Evolutionary conservation across 2,888 invertebrate species (phyloP).

Genomic region (Ormyrus labotus): DNA sequence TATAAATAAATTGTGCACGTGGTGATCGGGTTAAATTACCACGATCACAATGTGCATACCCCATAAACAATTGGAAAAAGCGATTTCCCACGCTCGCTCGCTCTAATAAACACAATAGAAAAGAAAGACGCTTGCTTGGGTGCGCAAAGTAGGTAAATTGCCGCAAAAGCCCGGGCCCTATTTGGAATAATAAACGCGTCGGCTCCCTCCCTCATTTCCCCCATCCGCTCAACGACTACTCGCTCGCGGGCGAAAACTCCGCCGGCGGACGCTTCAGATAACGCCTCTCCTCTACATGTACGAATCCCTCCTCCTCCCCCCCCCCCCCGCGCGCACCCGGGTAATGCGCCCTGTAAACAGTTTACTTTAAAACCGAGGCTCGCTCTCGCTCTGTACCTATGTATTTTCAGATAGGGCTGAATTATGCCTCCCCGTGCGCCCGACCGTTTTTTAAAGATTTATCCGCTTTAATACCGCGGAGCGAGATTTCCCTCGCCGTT

Average conservation of each 20-base stretch:
- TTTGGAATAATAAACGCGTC: constrained; percentile 43
- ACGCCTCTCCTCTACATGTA: neutral
- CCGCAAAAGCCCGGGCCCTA: constrained; percentile 17
- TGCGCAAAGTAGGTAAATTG: constrained; percentile 44
- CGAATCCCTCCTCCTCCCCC: neutral
- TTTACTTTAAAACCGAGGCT: constrained; percentile 68
- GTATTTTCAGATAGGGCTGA: constrained; percentile 74
- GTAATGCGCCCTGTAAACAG: constrained; percentile 64
- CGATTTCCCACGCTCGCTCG: too few species aligned
- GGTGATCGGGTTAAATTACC: too few species aligned
- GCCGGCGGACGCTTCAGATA: neutral
- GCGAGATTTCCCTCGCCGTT: constrained; percentile 13
- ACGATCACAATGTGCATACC: too few species aligned
- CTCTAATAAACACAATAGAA: neutral
- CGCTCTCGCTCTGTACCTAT: constrained; percentile 64
- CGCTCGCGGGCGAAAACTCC: constrained; percentile 33
- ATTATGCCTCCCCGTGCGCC: constrained; percentile 66
- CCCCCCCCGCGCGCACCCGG: neutral
- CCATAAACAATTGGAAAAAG: too few species aligned
- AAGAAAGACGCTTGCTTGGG: neutral
- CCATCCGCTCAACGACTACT: constrained; percentile 11
- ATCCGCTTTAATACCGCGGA: constrained; percentile 64
- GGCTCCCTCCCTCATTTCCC: constrained; percentile 5
- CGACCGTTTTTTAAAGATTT: constrained; percentile 72
- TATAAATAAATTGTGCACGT: too few species aligned